These are phyloP conservation scores for Megaceryle alcyon DNA, from an alignment of 2,797 vertebrate species.

Conservation along the genomic window DNA sequence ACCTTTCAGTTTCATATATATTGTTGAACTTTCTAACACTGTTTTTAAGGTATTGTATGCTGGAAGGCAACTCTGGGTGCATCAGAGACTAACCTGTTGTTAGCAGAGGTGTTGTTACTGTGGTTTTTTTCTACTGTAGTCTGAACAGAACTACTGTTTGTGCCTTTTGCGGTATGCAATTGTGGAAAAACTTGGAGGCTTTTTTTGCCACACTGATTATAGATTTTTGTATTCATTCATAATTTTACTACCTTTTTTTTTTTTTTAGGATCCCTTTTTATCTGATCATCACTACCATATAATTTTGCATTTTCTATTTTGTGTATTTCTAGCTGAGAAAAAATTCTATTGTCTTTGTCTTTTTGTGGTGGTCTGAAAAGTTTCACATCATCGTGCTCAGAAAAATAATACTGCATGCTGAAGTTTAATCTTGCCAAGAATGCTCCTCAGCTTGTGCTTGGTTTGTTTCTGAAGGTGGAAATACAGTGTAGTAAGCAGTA, in stretches of 20 bases:
- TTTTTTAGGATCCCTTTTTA: neutral
- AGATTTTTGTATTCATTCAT: neutral
- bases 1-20: neutral
- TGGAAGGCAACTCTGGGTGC: neutral
- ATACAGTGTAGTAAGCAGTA: neutral
- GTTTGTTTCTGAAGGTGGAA: neutral
- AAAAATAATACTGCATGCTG: neutral
- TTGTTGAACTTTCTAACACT: neutral
- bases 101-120: neutral
- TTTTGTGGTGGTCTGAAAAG: neutral
- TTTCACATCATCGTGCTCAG: neutral
- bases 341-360: neutral
- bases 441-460: neutral
- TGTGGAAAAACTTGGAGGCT: neutral
- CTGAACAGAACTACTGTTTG: neutral
- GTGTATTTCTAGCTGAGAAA: neutral
- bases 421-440: neutral
- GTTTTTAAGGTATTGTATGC: neutral
- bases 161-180: neutral
- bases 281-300: neutral
- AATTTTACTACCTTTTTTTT: neutral
- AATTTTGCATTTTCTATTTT: neutral
- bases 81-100: neutral
- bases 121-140: neutral
- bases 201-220: neutral